Evolutionary conservation across 2,888 invertebrate species (phyloP).

Genomic region (Volucella bombylans): DNA sequence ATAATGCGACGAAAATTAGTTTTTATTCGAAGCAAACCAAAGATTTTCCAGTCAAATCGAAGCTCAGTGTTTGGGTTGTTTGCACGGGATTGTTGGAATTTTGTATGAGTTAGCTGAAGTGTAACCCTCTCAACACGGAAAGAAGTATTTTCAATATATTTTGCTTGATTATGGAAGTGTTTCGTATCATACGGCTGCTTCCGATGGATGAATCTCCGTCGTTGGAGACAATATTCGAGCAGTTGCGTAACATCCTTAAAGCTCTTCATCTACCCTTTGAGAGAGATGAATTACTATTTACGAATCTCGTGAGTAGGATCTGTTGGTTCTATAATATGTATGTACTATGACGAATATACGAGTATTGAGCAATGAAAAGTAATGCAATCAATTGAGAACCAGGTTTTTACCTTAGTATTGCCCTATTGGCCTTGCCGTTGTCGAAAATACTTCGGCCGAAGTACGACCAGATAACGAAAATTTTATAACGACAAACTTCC

Average conservation of each 20-base stretch:
- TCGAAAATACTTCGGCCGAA: slow-evolving; percentile 70
- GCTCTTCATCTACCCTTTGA: too few relatives aligned
- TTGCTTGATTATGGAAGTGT: slow-evolving; percentile 65
- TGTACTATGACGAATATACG: too few relatives aligned
- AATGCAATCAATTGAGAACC: slow-evolving; percentile 36
- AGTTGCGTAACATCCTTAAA: slow-evolving; percentile 65
- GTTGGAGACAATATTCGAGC: slow-evolving; percentile 52
- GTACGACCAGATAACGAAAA: slow-evolving; percentile 62
- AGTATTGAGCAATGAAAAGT: slow-evolving; percentile 59
- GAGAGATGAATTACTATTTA: too few relatives aligned
- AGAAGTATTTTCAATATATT: slow-evolving; percentile 66
- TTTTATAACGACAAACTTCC: slow-evolving; percentile 33
- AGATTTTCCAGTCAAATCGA: slow-evolving; percentile 52
- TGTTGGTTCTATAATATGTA: too few relatives aligned
- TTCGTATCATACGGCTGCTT: slow-evolving; percentile 68
- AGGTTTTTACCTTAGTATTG: slow-evolving; percentile 72
- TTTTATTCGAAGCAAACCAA: slow-evolving; percentile 49
- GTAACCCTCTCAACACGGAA: slow-evolving; percentile 58
- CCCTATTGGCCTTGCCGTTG: slow-evolving; percentile 75
- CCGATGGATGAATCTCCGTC: slow-evolving; percentile 63
- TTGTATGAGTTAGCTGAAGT: slow-evolving; percentile 71
- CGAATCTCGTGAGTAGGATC: too few relatives aligned
- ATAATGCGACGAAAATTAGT: slow-evolving; percentile 72
- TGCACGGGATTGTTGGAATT: slow-evolving; percentile 75
- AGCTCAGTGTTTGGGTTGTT: slow-evolving; percentile 76